These are phyloP conservation scores for Drosophila mayaguana DNA, from an alignment of 2,888 invertebrate species.

Conservation along the genomic window DNA sequence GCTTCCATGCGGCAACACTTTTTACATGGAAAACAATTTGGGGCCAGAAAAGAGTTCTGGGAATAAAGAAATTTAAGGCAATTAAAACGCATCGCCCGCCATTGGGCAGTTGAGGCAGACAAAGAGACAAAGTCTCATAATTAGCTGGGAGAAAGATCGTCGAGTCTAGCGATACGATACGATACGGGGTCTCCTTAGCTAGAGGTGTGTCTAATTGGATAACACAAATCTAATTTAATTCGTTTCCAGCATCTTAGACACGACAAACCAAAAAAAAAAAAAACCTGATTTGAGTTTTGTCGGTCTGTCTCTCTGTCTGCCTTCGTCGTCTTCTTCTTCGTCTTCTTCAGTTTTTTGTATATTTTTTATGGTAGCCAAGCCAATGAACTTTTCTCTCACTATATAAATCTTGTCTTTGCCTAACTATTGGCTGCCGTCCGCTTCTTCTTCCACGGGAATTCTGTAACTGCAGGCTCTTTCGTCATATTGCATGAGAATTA, in stretches of 20 bases:
- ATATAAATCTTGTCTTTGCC: constrained; percentile 32
- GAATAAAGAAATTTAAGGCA: constrained; percentile 71
- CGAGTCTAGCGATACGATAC: constrained; percentile 35
- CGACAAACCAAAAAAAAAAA: constrained; percentile 22
- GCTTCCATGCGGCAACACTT: constrained; percentile 10
- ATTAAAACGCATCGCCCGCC: constrained; percentile 63
- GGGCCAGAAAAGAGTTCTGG: constrained; percentile 63
- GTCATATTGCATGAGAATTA: constrained; percentile 71
- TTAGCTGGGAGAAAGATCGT: constrained; percentile 77
- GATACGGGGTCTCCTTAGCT: constrained; percentile 1
- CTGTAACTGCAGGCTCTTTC: constrained; percentile 15
- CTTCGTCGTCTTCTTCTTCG: neutral
- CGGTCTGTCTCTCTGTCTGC: neutral
- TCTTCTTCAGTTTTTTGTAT: constrained; percentile 3
- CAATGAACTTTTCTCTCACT: constrained; percentile 72
- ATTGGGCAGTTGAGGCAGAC: constrained; percentile 29
- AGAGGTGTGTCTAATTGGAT: constrained; percentile 71
- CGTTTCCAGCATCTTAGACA: constrained; percentile 64
- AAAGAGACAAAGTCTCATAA: constrained; percentile 52
- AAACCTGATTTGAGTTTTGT: constrained; percentile 45
- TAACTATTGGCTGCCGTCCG: constrained; percentile 14
- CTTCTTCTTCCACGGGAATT: constrained; percentile 30
- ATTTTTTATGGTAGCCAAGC: constrained; percentile 64
- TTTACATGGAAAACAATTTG: constrained; percentile 63
- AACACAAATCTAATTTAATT: constrained; percentile 70